These are phyloP conservation scores for Mola mola DNA, from an alignment of 2,113 vertebrate species.

Conservation along the genomic window DNA sequence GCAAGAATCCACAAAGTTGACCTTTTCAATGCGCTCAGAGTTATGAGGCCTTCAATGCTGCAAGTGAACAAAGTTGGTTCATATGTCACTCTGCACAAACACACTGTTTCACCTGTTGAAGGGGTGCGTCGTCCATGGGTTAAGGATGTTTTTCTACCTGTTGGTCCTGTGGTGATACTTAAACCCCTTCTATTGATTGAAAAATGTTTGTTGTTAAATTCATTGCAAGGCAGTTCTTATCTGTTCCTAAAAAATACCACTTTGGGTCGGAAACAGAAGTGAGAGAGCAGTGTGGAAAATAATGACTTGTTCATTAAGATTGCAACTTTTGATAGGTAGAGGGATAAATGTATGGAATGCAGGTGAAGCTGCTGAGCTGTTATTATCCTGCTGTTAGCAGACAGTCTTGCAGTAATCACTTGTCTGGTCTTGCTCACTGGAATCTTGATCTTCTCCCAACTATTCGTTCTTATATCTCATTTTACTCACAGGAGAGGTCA, in stretches of 20 bases:
- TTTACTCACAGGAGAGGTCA: slow-evolving; percentile 2
- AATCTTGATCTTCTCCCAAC: slow-evolving; percentile 32
- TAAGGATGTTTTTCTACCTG: slow-evolving; percentile 13
- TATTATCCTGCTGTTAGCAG: slow-evolving; percentile 43
- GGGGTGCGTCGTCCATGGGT: background rate
- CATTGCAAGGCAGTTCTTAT: no score
- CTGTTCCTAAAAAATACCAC: no score
- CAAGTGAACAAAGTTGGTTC: slow-evolving; percentile 39
- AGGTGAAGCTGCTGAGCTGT: slow-evolving; percentile 41
- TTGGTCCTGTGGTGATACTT: background rate
- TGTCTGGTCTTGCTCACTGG: slow-evolving; percentile 61
- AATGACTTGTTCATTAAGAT: slow-evolving; percentile 16
- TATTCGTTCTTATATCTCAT: slow-evolving; percentile 21
- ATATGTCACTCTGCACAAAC: slow-evolving; percentile 11
- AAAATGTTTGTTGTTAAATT: no score
- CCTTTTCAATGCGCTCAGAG: slow-evolving; percentile 57
- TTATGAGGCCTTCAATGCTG: slow-evolving; percentile 33
- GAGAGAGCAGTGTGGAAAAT: background rate
- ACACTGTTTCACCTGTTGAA: slow-evolving; percentile 7
- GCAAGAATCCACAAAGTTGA: slow-evolving; percentile 58
- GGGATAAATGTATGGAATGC: slow-evolving; percentile 57
- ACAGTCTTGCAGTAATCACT: slow-evolving; percentile 22
- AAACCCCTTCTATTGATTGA: no score
- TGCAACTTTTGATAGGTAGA: slow-evolving; percentile 19
- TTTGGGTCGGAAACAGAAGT: no score